Percentiles rank a stretch among this genome's conserved stretches.
phyloP scores from a whole-genome alignment of 1,140 invertebrate genomes.

The Drosophila dunni region DNA sequence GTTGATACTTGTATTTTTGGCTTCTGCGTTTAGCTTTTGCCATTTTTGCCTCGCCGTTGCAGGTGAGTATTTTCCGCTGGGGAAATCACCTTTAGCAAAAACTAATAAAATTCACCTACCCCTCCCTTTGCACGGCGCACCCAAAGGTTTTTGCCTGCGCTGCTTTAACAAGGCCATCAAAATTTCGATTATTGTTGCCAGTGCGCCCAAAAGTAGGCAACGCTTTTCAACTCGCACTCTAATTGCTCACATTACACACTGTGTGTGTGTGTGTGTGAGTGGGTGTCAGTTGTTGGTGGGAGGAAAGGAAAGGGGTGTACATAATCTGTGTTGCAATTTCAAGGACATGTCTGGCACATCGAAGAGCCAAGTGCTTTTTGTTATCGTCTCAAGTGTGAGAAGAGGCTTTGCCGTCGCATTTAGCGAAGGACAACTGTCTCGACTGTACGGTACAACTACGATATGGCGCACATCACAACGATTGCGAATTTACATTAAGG shows the following conservation, averaged over 20 bases:
- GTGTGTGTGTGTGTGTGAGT: conserved; percentile 1
- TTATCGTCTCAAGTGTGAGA: conserved; percentile 10
- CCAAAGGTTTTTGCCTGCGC: neutral
- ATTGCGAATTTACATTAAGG: neutral
- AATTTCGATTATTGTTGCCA: conserved; percentile 5
- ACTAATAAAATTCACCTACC: conserved; percentile 5
- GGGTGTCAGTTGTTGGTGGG: neutral
- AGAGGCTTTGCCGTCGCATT: conserved; percentile 1
- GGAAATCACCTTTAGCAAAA: neutral
- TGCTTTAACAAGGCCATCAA: conserved; percentile 1
- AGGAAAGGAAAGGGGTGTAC: neutral
- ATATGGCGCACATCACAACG: neutral
- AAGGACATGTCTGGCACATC: conserved; percentile 14
- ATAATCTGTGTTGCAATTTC: conserved; percentile 8
- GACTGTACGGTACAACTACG: neutral
- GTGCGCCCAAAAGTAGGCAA: conserved; percentile 20
- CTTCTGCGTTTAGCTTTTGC: conserved; percentile 16
- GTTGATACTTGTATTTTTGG: conserved; percentile 20
- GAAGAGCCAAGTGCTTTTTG: conserved; percentile 3
- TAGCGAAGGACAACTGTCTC: neutral
- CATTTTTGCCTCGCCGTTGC: neutral
- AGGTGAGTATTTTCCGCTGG: neutral
- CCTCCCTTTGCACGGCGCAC: neutral
- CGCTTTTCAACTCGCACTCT: neutral
- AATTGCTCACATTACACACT: conserved; percentile 6